Percentiles rank a stretch among this genome's conserved stretches.
These are phyloP conservation scores for Huso huso DNA, from an alignment of 2,797 vertebrate genomes.

Conservation along the genomic window DNA sequence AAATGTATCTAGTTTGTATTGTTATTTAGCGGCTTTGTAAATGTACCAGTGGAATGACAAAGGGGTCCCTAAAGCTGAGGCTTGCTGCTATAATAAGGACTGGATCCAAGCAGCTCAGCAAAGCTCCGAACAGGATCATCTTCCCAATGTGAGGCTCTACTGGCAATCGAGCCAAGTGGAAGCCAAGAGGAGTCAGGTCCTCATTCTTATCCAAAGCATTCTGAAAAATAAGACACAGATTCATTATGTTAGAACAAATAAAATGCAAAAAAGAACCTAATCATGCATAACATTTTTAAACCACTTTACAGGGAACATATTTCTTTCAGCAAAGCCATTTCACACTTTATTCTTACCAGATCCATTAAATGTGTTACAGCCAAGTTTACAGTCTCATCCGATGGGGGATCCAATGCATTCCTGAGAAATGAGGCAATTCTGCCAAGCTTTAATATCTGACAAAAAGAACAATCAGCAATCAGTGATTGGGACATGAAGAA, in stretches of 20 bases:
- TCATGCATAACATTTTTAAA: neutral
- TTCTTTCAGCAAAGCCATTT: neutral
- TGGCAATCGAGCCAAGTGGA: conserved; percentile 86
- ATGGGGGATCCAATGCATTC: conserved; percentile 82
- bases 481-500: neutral
- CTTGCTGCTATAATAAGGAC: conserved; percentile 92
- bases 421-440: conserved; percentile 77
- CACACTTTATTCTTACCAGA: conserved; percentile 60
- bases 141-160: conserved; percentile 96
- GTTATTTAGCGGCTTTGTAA: neutral
- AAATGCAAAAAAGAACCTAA: neutral
- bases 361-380: conserved; percentile 85
- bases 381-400: conserved; percentile 68
- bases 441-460: conserved; percentile 85
- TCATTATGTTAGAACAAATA: no score
- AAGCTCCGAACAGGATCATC: conserved; percentile 93
- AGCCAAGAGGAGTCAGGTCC: conserved; percentile 82
- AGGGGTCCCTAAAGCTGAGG: conserved; percentile 98
- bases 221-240: conserved; percentile 47
- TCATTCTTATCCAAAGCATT: conserved; percentile 85
- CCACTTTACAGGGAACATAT: neutral
- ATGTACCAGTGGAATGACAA: conserved; percentile 89
- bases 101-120: conserved; percentile 89
- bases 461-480: neutral
- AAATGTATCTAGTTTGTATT: no score